A percentile compares a stretch with the other conserved stretches of the same genome.
phyloP scores from a whole-genome alignment of 2,113 vertebrate species.

The Plestiodon gilberti region DNA sequence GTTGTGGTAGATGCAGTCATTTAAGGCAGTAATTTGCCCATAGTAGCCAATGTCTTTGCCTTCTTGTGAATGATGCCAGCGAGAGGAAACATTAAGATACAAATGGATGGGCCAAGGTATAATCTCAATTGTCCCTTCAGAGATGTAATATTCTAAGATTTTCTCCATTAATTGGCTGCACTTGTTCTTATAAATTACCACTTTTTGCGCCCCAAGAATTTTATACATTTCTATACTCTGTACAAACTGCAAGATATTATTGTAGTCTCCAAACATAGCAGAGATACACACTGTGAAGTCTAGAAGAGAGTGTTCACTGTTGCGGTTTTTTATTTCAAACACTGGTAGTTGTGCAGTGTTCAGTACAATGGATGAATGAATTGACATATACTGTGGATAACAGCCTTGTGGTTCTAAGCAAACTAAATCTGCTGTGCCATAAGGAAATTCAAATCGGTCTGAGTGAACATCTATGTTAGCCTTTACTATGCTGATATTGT shows the following conservation, averaged over 20 bases:
- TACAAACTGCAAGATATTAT: conserved; percentile 81
- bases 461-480: conserved; percentile 65
- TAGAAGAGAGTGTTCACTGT: conserved; percentile 28
- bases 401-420: conserved; percentile 54
- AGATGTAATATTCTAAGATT: conserved; percentile 73
- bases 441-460: conserved; percentile 80
- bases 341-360: conserved; percentile 25
- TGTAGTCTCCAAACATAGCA: conserved; percentile 77
- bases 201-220: conserved; percentile 76
- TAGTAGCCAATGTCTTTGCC: conserved; percentile 50
- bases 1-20: conserved; percentile 63
- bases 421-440: conserved; percentile 56
- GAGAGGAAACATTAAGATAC: conserved; percentile 68
- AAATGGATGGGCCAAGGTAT: conserved; percentile 79
- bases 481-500: background rate
- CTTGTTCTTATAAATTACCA: conserved; percentile 83
- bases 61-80: conserved; percentile 65
- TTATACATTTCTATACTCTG: conserved; percentile 83
- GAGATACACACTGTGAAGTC: conserved; percentile 84
- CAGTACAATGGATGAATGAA: conserved; percentile 36
- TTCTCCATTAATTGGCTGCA: conserved; percentile 74
- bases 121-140: conserved; percentile 77
- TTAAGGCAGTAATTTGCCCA: conserved; percentile 59
- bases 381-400: conserved; percentile 44
- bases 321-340: conserved; percentile 72